These are phyloP conservation scores for Sardina pilchardus DNA, from an alignment of 2,113 vertebrate genomes.

Conservation along the genomic window DNA sequence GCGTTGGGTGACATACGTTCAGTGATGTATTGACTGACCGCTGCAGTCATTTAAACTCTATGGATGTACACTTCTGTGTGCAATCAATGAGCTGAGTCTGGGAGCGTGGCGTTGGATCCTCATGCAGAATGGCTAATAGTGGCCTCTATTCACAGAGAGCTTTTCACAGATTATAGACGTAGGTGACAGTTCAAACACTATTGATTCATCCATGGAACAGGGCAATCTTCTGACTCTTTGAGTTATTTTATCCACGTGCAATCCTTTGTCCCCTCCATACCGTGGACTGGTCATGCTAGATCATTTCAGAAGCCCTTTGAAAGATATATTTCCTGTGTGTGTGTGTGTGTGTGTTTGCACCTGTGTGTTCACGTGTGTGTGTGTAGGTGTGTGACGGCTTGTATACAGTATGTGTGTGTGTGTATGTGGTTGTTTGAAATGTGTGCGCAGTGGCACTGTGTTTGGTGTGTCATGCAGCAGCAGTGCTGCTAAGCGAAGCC, in stretches of 20 bases:
- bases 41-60: not conserved
- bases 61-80: not conserved
- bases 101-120: not conserved
- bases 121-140: not conserved
- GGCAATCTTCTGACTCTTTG: not conserved
- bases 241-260: not conserved
- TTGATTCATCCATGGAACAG: not conserved
- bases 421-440: slow-evolving; percentile 1
- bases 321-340: not conserved
- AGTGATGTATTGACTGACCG: not conserved
- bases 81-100: not conserved
- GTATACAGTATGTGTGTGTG: not conserved
- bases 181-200: not conserved
- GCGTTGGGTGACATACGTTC: not conserved
- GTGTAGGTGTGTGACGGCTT: not conserved
- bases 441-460: not conserved
- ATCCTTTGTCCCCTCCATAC: not conserved
- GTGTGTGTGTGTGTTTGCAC: not conserved
- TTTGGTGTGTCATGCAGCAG: not conserved
- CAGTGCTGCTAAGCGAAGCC: not conserved
- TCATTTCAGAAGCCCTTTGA: not conserved
- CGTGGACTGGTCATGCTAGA: not conserved
- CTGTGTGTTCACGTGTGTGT: not conserved
- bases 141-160: not conserved
- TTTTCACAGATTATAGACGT: too few relatives aligned